Conservation (phyloP, 2,113 vertebrate species). For the Scomber japonicus region DNA sequence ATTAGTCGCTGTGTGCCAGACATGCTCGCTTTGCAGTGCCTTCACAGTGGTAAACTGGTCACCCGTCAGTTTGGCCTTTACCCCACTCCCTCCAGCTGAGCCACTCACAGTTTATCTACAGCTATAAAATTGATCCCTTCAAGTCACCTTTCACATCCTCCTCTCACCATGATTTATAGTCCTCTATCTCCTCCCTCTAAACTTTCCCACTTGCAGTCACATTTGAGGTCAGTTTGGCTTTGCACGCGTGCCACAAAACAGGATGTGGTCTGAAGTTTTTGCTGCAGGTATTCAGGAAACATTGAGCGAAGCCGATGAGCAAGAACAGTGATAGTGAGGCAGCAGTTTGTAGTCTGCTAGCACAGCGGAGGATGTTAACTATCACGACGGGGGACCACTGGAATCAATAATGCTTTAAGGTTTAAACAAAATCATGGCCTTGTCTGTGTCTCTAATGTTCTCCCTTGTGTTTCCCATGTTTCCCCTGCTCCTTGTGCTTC, state of each 20-base stretch:
- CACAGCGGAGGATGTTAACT: neutral
- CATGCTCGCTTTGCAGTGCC: neutral
- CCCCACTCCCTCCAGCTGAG: constrained; percentile 1
- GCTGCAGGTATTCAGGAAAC: constrained; percentile 15
- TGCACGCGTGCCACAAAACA: neutral
- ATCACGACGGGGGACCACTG: neutral
- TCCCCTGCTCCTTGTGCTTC: too few relatives aligned
- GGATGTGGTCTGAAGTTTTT: constrained; percentile 15
- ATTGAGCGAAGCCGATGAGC: neutral
- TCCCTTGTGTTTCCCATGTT: too few relatives aligned
- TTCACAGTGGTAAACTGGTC: neutral
- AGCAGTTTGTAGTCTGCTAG: too few relatives aligned
- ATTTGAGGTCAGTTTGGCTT: constrained; percentile 4
- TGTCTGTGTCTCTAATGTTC: too few relatives aligned
- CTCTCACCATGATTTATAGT: constrained; percentile 14
- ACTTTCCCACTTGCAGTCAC: neutral
- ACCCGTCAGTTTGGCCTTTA: constrained; percentile 21
- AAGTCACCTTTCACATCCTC: constrained; percentile 24
- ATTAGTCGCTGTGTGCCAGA: neutral
- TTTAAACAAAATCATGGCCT: neutral
- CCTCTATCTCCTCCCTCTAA: neutral
- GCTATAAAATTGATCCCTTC: constrained; percentile 6
- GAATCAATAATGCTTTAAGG: neutral
- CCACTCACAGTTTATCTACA: constrained; percentile 5
- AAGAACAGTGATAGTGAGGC: too few relatives aligned